A percentile compares a stretch with the other conserved stretches of the same genome.
Conservation (phyloP, 35 echinoderm and acorn worm species). For the Acanthaster planci region DNA sequence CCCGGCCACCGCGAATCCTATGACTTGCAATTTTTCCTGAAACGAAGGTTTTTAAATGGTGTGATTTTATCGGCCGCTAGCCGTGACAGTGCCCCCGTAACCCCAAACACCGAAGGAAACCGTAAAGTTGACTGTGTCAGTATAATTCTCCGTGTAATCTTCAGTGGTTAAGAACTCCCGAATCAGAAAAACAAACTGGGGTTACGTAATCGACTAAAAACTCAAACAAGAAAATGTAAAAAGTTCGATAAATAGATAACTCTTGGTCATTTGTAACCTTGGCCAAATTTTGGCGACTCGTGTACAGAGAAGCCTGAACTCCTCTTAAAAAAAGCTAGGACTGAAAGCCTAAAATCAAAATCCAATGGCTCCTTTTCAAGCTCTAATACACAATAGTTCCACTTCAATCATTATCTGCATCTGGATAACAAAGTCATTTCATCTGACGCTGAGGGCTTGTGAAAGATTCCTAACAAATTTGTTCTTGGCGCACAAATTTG, state of each 20-base stretch:
- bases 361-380: neutral
- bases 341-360: neutral
- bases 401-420: neutral
- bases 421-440: no score
- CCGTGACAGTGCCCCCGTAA: neutral
- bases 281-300: neutral
- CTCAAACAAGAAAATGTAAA: neutral
- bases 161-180: neutral
- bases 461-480: no score
- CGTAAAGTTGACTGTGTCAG: constrained; percentile 18
- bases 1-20: no score
- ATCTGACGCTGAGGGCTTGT: no score
- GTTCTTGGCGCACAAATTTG: no score
- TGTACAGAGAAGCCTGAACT: neutral
- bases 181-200: neutral
- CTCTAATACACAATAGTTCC: neutral
- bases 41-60: no score
- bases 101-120: neutral
- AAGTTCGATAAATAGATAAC: neutral
- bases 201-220: constrained; percentile 16
- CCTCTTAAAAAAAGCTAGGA: neutral
- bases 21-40: no score
- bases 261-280: neutral
- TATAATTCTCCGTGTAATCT: neutral
- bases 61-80: no score